phyloP scores from a whole-genome alignment of 2,113 vertebrate species.

The Microcebus griseorufus region DNA sequence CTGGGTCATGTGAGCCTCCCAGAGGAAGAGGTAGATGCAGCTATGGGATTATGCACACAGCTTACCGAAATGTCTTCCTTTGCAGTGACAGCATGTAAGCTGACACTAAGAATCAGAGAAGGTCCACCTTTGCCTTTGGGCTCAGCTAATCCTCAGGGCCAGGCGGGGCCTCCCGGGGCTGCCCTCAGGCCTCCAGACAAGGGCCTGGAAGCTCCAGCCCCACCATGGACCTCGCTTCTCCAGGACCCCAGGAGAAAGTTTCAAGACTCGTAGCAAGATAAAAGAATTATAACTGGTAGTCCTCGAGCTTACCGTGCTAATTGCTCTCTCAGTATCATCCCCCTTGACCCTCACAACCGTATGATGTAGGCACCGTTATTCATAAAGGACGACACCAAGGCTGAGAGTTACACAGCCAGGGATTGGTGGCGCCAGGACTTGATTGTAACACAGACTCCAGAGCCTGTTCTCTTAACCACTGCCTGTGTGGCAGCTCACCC shows the following conservation, averaged over 20 bases:
- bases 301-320: not conserved
- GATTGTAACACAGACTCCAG: not conserved
- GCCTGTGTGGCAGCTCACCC: rapidly evolving
- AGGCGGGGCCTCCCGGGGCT: not conserved
- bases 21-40: not conserved
- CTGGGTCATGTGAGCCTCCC: not conserved
- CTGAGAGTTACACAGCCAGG: not conserved
- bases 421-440: not conserved
- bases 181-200: not conserved
- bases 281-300: not conserved
- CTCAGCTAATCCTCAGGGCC: not conserved
- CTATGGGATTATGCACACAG: not conserved
- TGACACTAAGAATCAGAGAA: not conserved
- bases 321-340: not conserved
- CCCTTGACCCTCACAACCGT: not conserved
- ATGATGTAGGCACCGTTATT: not conserved
- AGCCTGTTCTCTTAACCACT: not conserved
- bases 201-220: not conserved
- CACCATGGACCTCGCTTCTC: not conserved
- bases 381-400: not conserved
- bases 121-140: not conserved
- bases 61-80: not conserved
- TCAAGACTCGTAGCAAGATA: not conserved
- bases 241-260: not conserved
- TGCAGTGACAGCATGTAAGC: not conserved